phyloP scores from a whole-genome alignment of 2,888 invertebrate species.

The Watsonalla binaria region DNA sequence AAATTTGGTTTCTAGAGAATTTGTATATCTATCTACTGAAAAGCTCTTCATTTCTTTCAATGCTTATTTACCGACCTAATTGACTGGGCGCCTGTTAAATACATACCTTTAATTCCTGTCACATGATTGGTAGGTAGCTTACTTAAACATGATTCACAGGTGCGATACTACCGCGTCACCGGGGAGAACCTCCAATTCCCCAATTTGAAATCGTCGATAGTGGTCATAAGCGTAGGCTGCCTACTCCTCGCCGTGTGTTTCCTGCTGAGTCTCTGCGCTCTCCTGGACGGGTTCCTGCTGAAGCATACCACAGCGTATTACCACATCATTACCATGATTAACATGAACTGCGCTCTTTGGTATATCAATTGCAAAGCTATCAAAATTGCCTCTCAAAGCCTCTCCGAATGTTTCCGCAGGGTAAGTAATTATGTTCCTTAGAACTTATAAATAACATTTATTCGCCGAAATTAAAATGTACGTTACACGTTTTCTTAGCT shows the following conservation, averaged over 20 bases:
- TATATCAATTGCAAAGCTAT: slow-evolving; percentile 84
- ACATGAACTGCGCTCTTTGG: slow-evolving; percentile 86
- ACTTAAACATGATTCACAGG: slow-evolving; percentile 33
- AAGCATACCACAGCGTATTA: slow-evolving; percentile 81
- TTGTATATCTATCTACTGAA: too few relatives aligned
- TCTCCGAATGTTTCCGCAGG: slow-evolving; percentile 72
- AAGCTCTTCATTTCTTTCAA: too few relatives aligned
- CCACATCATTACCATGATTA: slow-evolving; percentile 84
- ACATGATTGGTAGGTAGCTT: neutral
- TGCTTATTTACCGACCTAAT: too few relatives aligned
- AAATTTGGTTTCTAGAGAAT: too few relatives aligned
- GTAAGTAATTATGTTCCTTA: slow-evolving; percentile 31
- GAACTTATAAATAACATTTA: neutral
- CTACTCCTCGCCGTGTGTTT: slow-evolving; percentile 79
- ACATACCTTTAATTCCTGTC: too few relatives aligned
- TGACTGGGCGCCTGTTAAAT: too few relatives aligned
- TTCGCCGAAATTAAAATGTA: neutral
- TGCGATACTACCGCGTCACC: slow-evolving; percentile 75
- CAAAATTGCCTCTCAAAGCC: slow-evolving; percentile 79
- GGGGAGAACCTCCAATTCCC: slow-evolving; percentile 82
- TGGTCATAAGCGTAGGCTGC: slow-evolving; percentile 81
- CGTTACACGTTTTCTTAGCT: neutral
- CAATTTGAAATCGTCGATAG: slow-evolving; percentile 77
- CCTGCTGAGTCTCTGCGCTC: slow-evolving; percentile 77
- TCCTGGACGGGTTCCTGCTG: slow-evolving; percentile 81